Evolutionary conservation across 2,113 vertebrate species (phyloP).

Genomic region (Columba janthina): DNA sequence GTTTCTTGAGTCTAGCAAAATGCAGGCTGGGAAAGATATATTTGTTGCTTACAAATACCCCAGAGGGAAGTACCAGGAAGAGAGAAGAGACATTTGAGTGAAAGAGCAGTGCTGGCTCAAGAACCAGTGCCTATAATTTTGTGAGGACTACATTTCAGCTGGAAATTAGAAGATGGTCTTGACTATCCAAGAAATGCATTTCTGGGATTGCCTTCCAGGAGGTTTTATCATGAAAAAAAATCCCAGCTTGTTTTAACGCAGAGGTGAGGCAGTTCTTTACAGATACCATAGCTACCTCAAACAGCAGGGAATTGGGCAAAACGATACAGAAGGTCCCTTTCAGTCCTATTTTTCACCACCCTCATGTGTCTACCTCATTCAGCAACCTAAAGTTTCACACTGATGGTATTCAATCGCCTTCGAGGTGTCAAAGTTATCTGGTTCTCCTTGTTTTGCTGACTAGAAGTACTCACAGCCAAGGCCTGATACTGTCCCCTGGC

Average conservation of each 20-base stretch:
- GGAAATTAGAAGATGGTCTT: background rate
- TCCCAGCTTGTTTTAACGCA: background rate
- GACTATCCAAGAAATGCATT: background rate
- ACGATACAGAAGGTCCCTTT: background rate
- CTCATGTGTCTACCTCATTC: background rate
- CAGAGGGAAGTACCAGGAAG: conserved; percentile 15
- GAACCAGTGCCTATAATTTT: conserved; percentile 24
- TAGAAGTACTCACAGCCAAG: background rate
- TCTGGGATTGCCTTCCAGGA: background rate
- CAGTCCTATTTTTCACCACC: background rate
- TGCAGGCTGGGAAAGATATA: conserved; percentile 16
- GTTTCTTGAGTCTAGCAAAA: conserved; percentile 37
- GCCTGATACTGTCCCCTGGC: background rate
- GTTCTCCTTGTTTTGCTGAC: background rate
- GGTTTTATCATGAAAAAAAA: background rate
- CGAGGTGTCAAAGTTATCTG: background rate
- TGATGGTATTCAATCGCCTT: background rate
- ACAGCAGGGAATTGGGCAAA: background rate
- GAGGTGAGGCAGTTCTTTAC: background rate
- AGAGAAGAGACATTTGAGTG: conserved; percentile 39
- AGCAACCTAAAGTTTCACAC: background rate
- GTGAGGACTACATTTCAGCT: conserved; percentile 40
- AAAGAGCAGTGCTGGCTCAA: conserved; percentile 43
- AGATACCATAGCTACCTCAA: background rate
- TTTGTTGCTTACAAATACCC: conserved; percentile 50